Evolutionary conservation across 2,888 invertebrate species (phyloP).

Genomic region (Trachelus iudaicus): DNA sequence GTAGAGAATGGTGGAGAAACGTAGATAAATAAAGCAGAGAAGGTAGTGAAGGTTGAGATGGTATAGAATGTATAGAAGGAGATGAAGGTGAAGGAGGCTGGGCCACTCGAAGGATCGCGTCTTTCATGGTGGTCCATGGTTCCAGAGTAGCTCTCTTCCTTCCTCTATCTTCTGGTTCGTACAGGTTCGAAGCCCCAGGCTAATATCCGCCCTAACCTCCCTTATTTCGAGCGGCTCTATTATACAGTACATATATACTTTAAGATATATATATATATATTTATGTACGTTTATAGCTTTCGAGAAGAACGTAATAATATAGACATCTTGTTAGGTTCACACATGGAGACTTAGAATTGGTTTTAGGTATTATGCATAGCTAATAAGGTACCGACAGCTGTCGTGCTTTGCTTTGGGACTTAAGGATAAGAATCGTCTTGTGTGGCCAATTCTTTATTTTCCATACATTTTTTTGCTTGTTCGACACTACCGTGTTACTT

Average conservation of each 20-base stretch:
- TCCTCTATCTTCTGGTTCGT: conserved; percentile 45
- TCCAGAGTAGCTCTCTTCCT: conserved; percentile 47
- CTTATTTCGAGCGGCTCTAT: conserved; percentile 35
- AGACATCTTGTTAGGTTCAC: conserved; percentile 61
- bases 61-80: conserved; percentile 8
- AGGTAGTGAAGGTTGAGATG: conserved; percentile 3
- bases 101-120: conserved; percentile 46
- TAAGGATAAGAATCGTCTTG: neutral
- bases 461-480: neutral
- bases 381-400: conserved; percentile 53
- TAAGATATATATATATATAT: neutral
- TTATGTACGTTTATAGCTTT: conserved; percentile 16
- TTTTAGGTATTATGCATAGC: conserved; percentile 56
- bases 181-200: conserved; percentile 43
- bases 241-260: neutral
- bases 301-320: conserved; percentile 57
- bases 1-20: conserved; percentile 17
- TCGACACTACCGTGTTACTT: neutral
- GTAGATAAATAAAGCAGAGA: conserved; percentile 15
- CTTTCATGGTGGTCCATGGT: conserved; percentile 60
- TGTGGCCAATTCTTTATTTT: neutral
- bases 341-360: conserved; percentile 49
- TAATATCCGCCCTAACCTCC: conserved; percentile 48
- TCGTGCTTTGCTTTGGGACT: conserved; percentile 18
- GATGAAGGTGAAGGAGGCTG: conserved; percentile 37